Evolutionary conservation across 2,888 invertebrate species (phyloP), one percentile per base, ranked within the genome.

Genomic region (Lithophane ornitopus): DNA sequence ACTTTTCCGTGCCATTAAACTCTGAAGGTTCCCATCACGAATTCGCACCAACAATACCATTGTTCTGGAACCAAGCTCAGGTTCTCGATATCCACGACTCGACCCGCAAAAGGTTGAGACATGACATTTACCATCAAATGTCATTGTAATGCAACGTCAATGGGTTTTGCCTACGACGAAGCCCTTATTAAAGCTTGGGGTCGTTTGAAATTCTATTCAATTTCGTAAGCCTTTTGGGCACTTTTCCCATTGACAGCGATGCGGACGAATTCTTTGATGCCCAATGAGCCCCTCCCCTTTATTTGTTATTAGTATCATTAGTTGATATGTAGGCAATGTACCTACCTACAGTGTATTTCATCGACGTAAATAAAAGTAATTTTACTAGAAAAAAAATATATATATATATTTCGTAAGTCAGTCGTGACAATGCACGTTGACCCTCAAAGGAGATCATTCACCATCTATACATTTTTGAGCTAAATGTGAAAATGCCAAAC

Each of bases 71-170:
- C 74, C 71, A 69, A 85, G 83, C 78, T 67, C 77, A 83, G 82
- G 88, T 89, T 90, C 85, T 84, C 80, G 61, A 81, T 81, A 78
- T 80, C 79, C 85, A 78, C 85, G 80, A 84, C 72, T 75, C 77
- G 84, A 82, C 74, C 74, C 69, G n/a, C 70, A 66, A 90, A 91
- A 92, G 89, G 91, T 89, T 87, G 83, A 74, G 68, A 81, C 76
- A 86, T 86, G 90, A 82, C 87, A 90, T 92, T 90, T 89, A 70
- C 75, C 77, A 70, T 82, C 77, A 89, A 90, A 90, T 89, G 88
- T 79, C 89, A 87, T 78, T 87, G 79, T 59, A 62, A 74, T 69
- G 46, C 75, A 83, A 81, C 74, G 69, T 81, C 85, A 86, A 80
- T 83, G 68, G 76, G 58, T 71, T 83, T 66, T 80, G 75, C 61